Percentiles rank a stretch among this genome's conserved stretches.
These are phyloP conservation scores for Onychomys leucogaster DNA, from an alignment of 2,797 vertebrate genomes.

Conservation along the genomic window DNA sequence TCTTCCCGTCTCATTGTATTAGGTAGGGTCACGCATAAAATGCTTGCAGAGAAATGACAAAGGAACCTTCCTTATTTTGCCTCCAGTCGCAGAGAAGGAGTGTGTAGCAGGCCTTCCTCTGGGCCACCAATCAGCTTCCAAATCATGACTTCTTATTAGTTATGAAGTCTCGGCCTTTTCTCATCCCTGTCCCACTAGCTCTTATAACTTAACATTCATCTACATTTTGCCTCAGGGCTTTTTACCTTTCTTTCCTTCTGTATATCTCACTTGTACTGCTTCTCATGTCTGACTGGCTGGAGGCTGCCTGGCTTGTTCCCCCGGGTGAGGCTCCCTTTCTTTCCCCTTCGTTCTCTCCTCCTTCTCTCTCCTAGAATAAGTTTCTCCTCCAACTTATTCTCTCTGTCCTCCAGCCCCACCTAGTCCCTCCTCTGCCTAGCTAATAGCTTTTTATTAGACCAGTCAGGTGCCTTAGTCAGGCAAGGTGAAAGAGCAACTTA, in stretches of 20 bases:
- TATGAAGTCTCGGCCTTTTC: neutral
- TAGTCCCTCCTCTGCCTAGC: neutral
- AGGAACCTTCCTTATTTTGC: neutral
- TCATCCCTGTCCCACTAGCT: neutral
- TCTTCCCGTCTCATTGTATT: neutral
- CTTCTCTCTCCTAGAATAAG: neutral
- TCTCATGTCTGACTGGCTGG: neutral
- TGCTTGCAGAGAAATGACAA: neutral
- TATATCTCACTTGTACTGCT: neutral
- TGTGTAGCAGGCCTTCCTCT: neutral
- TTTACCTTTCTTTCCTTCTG: neutral
- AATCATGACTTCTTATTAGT: neutral
- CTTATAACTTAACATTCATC: neutral
- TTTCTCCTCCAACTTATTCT: neutral
- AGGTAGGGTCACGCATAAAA: neutral
- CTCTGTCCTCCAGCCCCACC: neutral
- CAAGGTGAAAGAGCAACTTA: neutral
- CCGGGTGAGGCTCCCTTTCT: neutral
- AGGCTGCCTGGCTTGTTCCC: neutral
- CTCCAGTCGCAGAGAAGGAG: neutral
- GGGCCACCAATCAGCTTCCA: neutral
- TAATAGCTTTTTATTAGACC: neutral
- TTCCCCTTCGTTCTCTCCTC: neutral
- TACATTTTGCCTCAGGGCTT: neutral
- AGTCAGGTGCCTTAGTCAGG: neutral